Percentiles rank a stretch among this genome's conserved stretches.
Conservation (phyloP, 2,113 vertebrate genomes). For the Phaethon lepturus region DNA sequence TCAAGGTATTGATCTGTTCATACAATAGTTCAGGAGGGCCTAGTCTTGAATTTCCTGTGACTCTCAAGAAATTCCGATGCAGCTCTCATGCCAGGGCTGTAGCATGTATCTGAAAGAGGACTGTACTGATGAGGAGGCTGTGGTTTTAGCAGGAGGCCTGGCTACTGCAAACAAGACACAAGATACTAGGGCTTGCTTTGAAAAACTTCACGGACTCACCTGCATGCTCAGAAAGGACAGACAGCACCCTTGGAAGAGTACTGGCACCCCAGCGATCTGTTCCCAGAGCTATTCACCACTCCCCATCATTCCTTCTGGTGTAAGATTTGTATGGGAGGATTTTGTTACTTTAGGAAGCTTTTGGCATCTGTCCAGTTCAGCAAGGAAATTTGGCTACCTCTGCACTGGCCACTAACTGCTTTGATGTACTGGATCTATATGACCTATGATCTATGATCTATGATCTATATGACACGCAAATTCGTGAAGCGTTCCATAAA, state of each 20-base stretch:
- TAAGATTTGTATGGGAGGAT: accelerated
- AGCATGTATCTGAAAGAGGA: accelerated
- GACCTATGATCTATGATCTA: too few species aligned
- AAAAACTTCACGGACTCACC: accelerated
- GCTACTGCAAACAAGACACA: not conserved
- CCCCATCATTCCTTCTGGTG: accelerated
- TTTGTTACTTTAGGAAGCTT: not conserved
- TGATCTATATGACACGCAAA: constrained; percentile 72
- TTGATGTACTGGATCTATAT: not conserved
- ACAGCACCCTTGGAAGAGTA: not conserved
- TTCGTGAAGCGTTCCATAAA: constrained; percentile 62
- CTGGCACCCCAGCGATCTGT: accelerated
- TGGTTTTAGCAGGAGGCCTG: not conserved
- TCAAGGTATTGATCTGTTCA: constrained; percentile 53
- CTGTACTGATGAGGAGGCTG: not conserved
- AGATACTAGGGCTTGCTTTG: not conserved
- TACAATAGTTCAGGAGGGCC: not conserved
- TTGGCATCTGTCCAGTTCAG: not conserved
- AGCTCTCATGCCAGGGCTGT: not conserved
- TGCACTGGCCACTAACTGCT: not conserved
- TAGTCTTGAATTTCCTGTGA: not conserved
- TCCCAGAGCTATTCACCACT: not conserved
- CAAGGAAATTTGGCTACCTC: not conserved
- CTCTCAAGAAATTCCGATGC: not conserved
- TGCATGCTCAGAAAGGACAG: accelerated